Conservation (phyloP, 2,797 vertebrate species). For the Eidolon dupreanum region DNA sequence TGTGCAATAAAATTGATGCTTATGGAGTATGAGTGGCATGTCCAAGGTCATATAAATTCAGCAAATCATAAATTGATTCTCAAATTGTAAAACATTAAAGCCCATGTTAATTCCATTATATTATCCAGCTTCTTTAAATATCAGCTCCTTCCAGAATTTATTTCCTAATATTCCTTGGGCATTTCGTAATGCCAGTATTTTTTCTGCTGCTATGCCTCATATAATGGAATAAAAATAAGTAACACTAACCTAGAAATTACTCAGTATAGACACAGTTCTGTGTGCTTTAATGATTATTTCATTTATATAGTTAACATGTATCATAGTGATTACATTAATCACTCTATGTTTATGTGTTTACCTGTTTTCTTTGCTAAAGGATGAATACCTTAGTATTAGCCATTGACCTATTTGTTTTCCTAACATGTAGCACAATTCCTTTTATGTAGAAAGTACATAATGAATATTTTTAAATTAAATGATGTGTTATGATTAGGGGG, state of each 20-base stretch:
- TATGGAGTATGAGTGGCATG: neutral
- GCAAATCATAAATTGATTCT: neutral
- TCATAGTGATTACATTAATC: neutral
- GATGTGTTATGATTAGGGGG: neutral
- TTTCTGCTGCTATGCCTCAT: neutral
- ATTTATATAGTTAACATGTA: neutral
- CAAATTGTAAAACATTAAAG: neutral
- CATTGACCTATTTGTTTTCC: neutral
- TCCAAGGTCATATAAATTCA: neutral
- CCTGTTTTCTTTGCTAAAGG: neutral
- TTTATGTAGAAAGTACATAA: neutral
- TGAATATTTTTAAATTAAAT: neutral
- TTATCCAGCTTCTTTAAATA: neutral
- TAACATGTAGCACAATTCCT: neutral
- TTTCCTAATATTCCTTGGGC: neutral
- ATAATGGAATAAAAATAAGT: neutral
- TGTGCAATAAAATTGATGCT: neutral
- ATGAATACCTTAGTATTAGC: neutral
- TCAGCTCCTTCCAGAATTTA: neutral
- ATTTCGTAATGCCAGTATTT: neutral
- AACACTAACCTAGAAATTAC: neutral
- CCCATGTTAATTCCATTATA: neutral
- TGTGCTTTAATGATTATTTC: neutral
- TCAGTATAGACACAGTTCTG: neutral
- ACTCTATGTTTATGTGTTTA: neutral